Evolutionary conservation across 2,797 vertebrate genomes (phyloP), one percentile per base, ranked within the genome.

Genomic region (Sebastes elongatus): DNA sequence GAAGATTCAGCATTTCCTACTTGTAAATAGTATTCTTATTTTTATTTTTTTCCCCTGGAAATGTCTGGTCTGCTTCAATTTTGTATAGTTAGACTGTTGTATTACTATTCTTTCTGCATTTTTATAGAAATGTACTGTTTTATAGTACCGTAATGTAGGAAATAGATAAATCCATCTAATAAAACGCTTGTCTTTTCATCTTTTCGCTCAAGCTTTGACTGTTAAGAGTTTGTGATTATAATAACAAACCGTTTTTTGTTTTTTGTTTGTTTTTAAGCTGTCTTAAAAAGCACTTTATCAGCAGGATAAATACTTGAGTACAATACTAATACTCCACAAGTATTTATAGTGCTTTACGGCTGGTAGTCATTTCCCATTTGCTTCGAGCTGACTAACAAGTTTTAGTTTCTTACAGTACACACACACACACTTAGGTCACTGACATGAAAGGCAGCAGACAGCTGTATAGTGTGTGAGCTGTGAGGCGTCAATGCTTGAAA

Each of bases 101-200:
- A 74, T 79, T 76, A 49, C 71, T 87, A 49, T 79, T 84, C 80
- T 92, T 91, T 93, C 86, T 95, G 93, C 88, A 93, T 93, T 85
- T 42, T 52, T 88, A 69, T 90, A 89, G 85, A 78, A 78, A 77
- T 85, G 92, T 96, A 95, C 95, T 95, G 96, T 96, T 96, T 96
- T 96, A 95, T 92, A 94, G 94, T 96, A 96, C 95, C 76, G 69
- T 89, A 87, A 94, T 95, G 90, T 94, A 95, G 94, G 74, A 94
- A 89, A 74, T 80, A 81, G 95, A 93, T 88, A 89, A 93, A 61
- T 65, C 42, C 64, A 78, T 71, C 27, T n/a, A 59, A 80, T 74
- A 32, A 78, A 88, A 30, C 1, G 0, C 23, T 61, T 3, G 5
- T 62, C 28, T 56, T 67, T 27, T 33, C 10, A 74, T 67, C 6